These are phyloP conservation scores for Odontesthes bonariensis DNA, from an alignment of 2,113 vertebrate species.

Conservation along the genomic window DNA sequence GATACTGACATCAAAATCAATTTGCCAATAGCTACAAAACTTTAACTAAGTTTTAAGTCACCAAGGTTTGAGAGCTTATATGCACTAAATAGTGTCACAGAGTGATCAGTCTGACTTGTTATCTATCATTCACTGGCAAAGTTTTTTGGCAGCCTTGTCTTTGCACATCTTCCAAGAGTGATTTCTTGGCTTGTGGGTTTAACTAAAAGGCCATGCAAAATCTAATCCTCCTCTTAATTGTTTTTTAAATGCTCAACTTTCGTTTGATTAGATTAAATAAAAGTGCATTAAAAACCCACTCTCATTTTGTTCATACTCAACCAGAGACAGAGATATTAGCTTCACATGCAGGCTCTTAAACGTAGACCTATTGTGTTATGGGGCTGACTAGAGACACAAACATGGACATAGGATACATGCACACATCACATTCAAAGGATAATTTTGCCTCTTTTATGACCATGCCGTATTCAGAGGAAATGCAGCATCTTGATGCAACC, in stretches of 20 bases:
- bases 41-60: slow-evolving; percentile 19
- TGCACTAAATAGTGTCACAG: slow-evolving; percentile 22
- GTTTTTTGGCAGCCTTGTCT: slow-evolving; percentile 33
- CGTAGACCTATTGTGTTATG: slow-evolving; percentile 24
- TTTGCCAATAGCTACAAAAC: slow-evolving; percentile 39
- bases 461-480: background rate
- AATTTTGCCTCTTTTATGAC: slow-evolving; percentile 1
- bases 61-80: slow-evolving; percentile 39
- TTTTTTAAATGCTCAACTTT: slow-evolving; percentile 65
- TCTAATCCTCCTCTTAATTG: slow-evolving; percentile 67
- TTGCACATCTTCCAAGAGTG: slow-evolving; percentile 56
- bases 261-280: slow-evolving; percentile 67
- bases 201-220: slow-evolving; percentile 59
- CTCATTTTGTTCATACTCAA: slow-evolving; percentile 41
- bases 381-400: slow-evolving; percentile 17
- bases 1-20: slow-evolving; percentile 23
- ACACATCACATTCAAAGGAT: background rate
- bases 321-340: slow-evolving; percentile 52
- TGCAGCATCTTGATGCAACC: background rate
- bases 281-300: slow-evolving; percentile 61
- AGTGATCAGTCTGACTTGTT: slow-evolving; percentile 32
- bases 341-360: slow-evolving; percentile 47
- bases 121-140: slow-evolving; percentile 43
- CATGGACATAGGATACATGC: background rate
- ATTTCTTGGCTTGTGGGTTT: slow-evolving; percentile 64